Conservation (phyloP, 2,888 invertebrate genomes). For the Lacanobia oleracea region DNA sequence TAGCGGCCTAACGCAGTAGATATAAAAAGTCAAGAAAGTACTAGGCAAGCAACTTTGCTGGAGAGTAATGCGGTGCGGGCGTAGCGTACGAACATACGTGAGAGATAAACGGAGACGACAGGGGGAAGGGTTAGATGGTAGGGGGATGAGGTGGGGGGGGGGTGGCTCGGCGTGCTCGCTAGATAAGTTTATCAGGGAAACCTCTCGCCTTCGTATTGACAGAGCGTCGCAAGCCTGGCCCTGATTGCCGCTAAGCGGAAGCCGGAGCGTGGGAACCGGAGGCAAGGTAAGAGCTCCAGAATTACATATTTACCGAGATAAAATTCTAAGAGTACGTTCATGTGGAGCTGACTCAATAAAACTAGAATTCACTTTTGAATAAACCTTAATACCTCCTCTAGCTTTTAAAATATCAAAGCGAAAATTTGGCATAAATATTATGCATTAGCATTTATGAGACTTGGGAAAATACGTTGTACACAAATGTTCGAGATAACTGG, state of each 20-base stretch:
- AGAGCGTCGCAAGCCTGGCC: conserved; percentile 87
- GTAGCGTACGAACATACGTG: conserved; percentile 82
- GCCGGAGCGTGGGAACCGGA: conserved; percentile 83
- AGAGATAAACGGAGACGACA: conserved; percentile 86
- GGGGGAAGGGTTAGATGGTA: conserved; percentile 70
- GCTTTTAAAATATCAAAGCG: conserved; percentile 18
- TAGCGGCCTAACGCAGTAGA: conserved; percentile 68
- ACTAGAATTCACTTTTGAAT: conserved; percentile 39
- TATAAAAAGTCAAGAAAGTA: conserved; percentile 76
- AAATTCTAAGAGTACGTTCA: conserved; percentile 71
- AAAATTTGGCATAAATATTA: conserved; percentile 38
- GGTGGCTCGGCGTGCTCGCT: conserved; percentile 69
- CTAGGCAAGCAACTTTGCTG: conserved; percentile 74
- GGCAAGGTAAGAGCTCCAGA: conserved; percentile 80
- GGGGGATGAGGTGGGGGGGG: conserved; percentile 44
- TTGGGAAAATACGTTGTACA: conserved; percentile 31
- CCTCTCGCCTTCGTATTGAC: conserved; percentile 90
- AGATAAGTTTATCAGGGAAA: conserved; percentile 90
- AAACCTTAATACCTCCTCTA: conserved; percentile 15
- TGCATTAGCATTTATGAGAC: conserved; percentile 35
- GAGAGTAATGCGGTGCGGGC: conserved; percentile 79
- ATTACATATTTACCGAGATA: conserved; percentile 78
- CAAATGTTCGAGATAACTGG: conserved; percentile 51
- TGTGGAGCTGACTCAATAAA: conserved; percentile 49
- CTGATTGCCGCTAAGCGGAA: conserved; percentile 89